A percentile compares a stretch with the other conserved stretches of the same genome.
Conservation (phyloP, 2,888 invertebrate species). For the Leptinotarsa rubiginosa region DNA sequence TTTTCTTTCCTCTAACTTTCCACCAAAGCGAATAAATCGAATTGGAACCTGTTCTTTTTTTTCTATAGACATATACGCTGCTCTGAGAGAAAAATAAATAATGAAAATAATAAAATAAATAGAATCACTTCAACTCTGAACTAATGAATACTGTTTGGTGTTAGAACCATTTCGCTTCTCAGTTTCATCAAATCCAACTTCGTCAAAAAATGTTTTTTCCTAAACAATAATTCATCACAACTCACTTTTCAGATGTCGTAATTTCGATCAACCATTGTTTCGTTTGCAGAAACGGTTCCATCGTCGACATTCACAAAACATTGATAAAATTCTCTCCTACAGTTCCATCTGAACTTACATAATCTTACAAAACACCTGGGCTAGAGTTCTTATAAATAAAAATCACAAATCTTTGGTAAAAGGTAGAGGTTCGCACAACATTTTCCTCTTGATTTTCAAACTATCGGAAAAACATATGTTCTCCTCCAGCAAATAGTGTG, state of each 20-base stretch:
- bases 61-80: no score
- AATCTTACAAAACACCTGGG: background rate
- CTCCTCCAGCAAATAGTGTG: background rate
- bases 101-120: no score
- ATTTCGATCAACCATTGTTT: background rate
- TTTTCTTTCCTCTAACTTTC: no score
- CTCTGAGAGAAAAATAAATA: no score
- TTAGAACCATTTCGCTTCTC: no score
- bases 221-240: background rate
- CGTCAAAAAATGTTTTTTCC: background rate
- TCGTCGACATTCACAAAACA: background rate
- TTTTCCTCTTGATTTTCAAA: constrained; percentile 6
- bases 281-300: no score
- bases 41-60: no score
- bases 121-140: no score
- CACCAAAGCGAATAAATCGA: no score
- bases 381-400: background rate
- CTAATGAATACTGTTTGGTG: no score
- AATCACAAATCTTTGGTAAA: constrained; percentile 11
- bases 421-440: constrained; percentile 5
- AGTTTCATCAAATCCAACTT: no score
- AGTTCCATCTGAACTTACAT: background rate
- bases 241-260: background rate
- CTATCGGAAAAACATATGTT: constrained; percentile 14
- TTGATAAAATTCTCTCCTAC: background rate